A percentile compares a stretch with the other conserved stretches of the same genome.
phyloP scores from a whole-genome alignment of 2,888 invertebrate genomes.

The Artemia sinica region DNA sequence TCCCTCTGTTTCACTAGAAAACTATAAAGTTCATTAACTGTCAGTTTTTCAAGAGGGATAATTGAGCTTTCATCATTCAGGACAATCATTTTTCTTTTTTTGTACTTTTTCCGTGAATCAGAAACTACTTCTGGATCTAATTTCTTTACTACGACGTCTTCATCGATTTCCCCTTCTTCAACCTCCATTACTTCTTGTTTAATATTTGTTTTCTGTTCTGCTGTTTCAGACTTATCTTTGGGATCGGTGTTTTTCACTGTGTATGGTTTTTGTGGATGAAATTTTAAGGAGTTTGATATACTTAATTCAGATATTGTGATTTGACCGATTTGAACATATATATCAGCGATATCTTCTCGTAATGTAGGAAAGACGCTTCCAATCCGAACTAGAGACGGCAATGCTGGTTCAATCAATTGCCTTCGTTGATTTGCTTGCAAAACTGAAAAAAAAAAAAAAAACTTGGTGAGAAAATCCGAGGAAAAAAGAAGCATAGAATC shows the following conservation, averaged over 20 bases:
- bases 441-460: slow-evolving; percentile 36
- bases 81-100: slow-evolving; percentile 1
- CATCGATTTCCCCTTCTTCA: slow-evolving; percentile 2
- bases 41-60: not conserved
- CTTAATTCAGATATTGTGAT: slow-evolving; percentile 69
- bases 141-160: not conserved
- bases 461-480: not conserved
- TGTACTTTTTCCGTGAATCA: not conserved
- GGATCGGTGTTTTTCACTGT: not conserved
- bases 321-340: slow-evolving; percentile 66
- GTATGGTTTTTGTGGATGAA: not conserved
- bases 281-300: slow-evolving; percentile 30
- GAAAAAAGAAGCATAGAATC: not conserved
- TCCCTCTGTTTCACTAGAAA: slow-evolving; percentile 7
- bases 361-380: slow-evolving; percentile 81
- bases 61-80: not conserved
- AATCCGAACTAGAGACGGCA: slow-evolving; percentile 69
- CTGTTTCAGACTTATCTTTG: too few species aligned
- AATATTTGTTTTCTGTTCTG: not conserved
- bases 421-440: slow-evolving; percentile 59
- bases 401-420: slow-evolving; percentile 60
- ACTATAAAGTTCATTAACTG: not conserved
- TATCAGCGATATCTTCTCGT: slow-evolving; percentile 66
- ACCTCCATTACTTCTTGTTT: slow-evolving; percentile 16
- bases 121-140: not conserved